Evolutionary conservation across 2,888 invertebrate genomes (phyloP), one percentile per base, ranked within the genome.

Genomic region (Microplitis manilae): DNA sequence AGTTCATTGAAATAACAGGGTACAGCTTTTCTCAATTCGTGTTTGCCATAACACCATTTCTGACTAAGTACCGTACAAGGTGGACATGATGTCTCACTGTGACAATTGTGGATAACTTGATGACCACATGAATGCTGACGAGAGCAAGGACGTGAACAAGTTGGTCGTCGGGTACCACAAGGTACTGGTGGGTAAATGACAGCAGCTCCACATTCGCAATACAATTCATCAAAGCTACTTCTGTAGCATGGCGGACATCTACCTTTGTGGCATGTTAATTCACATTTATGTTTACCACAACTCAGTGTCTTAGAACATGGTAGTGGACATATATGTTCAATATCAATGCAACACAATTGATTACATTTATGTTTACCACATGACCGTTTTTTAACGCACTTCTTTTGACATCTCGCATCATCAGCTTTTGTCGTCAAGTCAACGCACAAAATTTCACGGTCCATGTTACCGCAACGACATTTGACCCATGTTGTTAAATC

Each of bases 361-460:
- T 95, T 95, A 91, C 99, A 99, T 84, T 96, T 96, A 90, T 98
- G 97, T 38, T 96, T 95, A 0, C 95, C 96, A 87, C 97, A 97
- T 9, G 94, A 94, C 77, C 96, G 92, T 88, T 95, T 95, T 93
- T 97, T 97, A 74, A 94, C 95, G 88, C 99, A 99, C 84, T 96
- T 95, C 86, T 95, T 96, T 87, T 97, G 95, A 90, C 99, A 99
- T 40, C 94, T 91, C 1, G 95, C 94, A 85, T 95, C 95, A 85
- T 94, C 94, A 68, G 93, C 92, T 86, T 94, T 93, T 0, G 94
- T 92, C 0, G 93, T 93, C 8, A 96, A 90, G 73, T 96, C 93
- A 0, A 91, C 91, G 87, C 97, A 97, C 2, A 94, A 93, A 73
- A 97, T 92, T 87, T 96, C 94, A 84, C 95, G 95, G 83, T 95